Conservation (phyloP, 2,113 vertebrate species). For the Tachycineta bicolor region DNA sequence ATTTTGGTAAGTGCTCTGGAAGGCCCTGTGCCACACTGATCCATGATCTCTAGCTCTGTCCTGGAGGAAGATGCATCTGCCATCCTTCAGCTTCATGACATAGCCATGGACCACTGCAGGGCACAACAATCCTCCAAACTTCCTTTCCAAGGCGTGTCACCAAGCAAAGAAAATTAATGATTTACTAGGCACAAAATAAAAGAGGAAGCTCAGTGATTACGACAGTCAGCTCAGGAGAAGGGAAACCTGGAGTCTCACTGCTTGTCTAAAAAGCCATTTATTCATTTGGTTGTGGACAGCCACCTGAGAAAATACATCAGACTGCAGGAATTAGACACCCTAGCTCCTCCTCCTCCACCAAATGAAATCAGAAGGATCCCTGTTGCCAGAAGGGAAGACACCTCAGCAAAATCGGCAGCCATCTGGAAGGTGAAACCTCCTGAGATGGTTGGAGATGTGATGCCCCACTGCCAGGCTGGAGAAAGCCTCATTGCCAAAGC, state of each 20-base stretch:
- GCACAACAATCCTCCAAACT: accelerated
- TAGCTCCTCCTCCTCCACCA: neutral
- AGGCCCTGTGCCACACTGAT: neutral
- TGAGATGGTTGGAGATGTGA: neutral
- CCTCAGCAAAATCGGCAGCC: neutral
- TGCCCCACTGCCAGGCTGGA: neutral
- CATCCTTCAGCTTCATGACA: neutral
- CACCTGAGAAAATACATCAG: neutral
- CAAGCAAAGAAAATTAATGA: neutral
- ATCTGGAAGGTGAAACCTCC: neutral
- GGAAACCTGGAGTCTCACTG: neutral
- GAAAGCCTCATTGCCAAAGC: neutral
- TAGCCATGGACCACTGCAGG: accelerated
- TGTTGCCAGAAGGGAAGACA: neutral
- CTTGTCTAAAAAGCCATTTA: neutral
- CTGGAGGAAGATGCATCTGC: neutral
- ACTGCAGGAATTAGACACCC: neutral
- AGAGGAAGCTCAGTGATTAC: neutral
- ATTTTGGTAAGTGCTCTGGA: accelerated
- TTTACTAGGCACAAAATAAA: neutral
- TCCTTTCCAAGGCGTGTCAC: neutral
- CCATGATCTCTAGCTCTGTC: neutral
- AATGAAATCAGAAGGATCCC: neutral
- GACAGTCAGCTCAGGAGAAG: neutral
- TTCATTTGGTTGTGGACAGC: neutral